phyloP scores from a whole-genome alignment of 2,888 invertebrate genomes.

The Clusia tigrina region DNA sequence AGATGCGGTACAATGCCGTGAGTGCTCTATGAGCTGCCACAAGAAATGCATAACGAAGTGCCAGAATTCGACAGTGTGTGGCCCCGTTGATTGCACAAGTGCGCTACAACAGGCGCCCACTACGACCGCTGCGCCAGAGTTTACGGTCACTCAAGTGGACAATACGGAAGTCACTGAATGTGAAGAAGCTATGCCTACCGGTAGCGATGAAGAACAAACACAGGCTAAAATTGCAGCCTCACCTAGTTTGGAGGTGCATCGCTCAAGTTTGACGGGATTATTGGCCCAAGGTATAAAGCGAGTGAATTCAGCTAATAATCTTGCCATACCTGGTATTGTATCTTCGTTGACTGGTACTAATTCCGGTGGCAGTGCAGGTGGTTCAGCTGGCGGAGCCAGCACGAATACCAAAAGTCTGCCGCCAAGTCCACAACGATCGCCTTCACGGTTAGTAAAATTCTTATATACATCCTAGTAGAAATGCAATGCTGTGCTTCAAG shows the following conservation, averaged over 20 bases:
- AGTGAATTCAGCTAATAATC: constrained; percentile 74
- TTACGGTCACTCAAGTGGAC: constrained; percentile 65
- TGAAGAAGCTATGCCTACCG: constrained; percentile 26
- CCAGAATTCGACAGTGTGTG: constrained; percentile 75
- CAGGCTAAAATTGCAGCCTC: constrained; percentile 12
- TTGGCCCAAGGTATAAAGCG: constrained; percentile 71
- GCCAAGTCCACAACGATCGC: constrained; percentile 79
- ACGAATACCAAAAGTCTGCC: constrained; percentile 72
- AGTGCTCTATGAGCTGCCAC: constrained; percentile 91
- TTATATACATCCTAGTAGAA: not conserved
- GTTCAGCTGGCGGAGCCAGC: not conserved
- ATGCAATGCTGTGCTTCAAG: too few relatives aligned
- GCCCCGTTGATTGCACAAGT: constrained; percentile 61
- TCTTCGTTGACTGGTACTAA: constrained; percentile 60
- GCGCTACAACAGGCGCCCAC: constrained; percentile 32
- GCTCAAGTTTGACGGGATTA: constrained; percentile 63
- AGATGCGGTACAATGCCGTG: constrained; percentile 90
- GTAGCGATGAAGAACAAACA: constrained; percentile 29
- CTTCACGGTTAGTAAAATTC: constrained; percentile 69
- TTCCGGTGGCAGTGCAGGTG: not conserved
- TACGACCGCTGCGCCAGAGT: constrained; percentile 62
- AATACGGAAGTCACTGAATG: constrained; percentile 41
- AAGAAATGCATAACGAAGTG: constrained; percentile 94
- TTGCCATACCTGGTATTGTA: constrained; percentile 71
- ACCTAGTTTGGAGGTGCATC: constrained; percentile 48